Conservation (phyloP, 1,140 invertebrate species). For the Pantala flavescens region DNA sequence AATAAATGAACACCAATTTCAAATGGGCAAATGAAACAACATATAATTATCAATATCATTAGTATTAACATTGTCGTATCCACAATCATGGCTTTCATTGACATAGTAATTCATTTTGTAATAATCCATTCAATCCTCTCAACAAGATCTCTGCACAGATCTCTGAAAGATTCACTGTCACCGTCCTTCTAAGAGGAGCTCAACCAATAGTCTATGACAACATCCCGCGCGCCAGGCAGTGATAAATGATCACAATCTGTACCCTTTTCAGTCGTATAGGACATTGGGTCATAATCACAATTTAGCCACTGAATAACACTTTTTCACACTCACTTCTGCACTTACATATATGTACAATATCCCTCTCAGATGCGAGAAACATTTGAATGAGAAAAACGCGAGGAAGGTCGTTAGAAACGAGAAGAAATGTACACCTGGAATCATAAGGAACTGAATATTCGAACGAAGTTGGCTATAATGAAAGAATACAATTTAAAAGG, state of each 20-base stretch:
- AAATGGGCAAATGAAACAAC: slow-evolving; percentile 9
- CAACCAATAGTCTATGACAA: neutral
- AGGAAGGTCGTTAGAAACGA: neutral
- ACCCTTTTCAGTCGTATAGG: neutral
- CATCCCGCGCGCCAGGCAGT: slow-evolving; percentile 4
- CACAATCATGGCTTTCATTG: slow-evolving; percentile 2
- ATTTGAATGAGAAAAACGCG: neutral
- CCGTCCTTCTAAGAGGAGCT: neutral
- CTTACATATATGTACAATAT: neutral
- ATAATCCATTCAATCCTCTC: slow-evolving; percentile 1
- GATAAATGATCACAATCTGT: slow-evolving; percentile 2
- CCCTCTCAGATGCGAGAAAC: slow-evolving; percentile 3
- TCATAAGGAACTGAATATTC: neutral
- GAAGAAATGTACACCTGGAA: neutral
- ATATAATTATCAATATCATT: slow-evolving; percentile 6
- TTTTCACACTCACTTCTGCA: neutral
- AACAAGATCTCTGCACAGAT: neutral
- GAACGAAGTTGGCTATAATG: neutral
- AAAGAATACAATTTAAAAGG: neutral
- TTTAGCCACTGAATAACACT: neutral
- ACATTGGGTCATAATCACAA: slow-evolving; percentile 6
- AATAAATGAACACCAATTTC: neutral
- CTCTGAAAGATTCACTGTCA: slow-evolving; percentile 9
- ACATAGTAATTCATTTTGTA: slow-evolving; percentile 8
- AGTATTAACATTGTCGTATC: slow-evolving; percentile 10